Evolutionary conservation across 2,113 vertebrate species (phyloP), one percentile per base, ranked within the genome.

Genomic region (Hassar affinis): DNA sequence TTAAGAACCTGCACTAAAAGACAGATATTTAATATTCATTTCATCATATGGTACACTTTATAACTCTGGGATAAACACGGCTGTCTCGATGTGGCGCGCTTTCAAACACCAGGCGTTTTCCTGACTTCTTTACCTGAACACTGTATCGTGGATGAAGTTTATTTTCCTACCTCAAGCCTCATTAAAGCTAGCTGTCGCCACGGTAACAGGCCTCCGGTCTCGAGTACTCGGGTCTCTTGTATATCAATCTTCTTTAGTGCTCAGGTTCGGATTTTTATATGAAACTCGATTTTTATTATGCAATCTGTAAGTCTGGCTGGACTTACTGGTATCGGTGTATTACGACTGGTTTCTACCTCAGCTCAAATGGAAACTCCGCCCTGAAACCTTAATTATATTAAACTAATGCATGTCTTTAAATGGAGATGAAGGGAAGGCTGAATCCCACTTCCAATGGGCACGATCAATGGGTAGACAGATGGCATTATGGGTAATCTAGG

Each of bases 81-180:
- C 78, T 45, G 15, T 56, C n/a, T 66, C 49, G 18, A 68, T 54
- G 12, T 64, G 33, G 56, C 4, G n/a, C 3, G 14, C 69, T 72
- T 22, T 72, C 6, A 79, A 79, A 14, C 15, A 79, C 27, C 45
- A 62, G 49, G 10, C 12, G 2, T 51, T 51, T 51, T 51, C 12
- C 12, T 49, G 1, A 2, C 12, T 7, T 18, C 22, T 25, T 72
- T 64, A 35, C 49, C 22, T 56, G 11, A 2, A 14, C 10, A 56
- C 25, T 66, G 25, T 27, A 35, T 20, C 17, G 6, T 35, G 30
- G 10, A 38, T 38, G 14, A 7, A 22, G 18, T 38, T 22, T 66
- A 38, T 66, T 25, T 12, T 22, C 47, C 79, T 85, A 85, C 86
- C 83, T 86, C 75, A 79, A 79, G 47, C 68, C 57, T 85, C 27